Evolutionary conservation across 2,797 vertebrate genomes (phyloP).

Genomic region (Orestias chungarensis): DNA sequence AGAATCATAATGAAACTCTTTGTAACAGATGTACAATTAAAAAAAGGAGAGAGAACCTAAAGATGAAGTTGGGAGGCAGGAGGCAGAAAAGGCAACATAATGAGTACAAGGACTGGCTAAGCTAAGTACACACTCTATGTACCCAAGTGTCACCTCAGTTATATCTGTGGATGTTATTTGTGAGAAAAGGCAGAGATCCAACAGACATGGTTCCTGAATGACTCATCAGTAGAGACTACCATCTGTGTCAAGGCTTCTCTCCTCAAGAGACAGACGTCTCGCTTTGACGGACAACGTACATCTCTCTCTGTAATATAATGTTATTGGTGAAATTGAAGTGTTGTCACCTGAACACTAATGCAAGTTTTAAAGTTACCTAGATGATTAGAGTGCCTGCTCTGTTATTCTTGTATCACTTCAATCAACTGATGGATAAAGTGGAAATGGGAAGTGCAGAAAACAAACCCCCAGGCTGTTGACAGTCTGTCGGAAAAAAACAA

Average conservation of each 20-base stretch:
- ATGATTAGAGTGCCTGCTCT: conserved; percentile 2
- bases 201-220: conserved; percentile 8
- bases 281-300: conserved; percentile 1
- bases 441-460: conserved; percentile 40
- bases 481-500: conserved; percentile 29
- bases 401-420: conserved; percentile 17
- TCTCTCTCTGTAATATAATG: conserved; percentile 5
- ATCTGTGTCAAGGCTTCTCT: conserved; percentile 18
- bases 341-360: neutral
- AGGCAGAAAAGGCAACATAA: neutral
- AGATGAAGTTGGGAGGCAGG: neutral
- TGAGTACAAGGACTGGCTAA: conserved; percentile 11
- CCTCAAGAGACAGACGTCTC: conserved; percentile 2
- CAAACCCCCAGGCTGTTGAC: conserved; percentile 46
- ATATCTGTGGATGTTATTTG: conserved; percentile 7
- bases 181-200: conserved; percentile 4
- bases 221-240: neutral
- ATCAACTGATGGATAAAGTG: conserved; percentile 28
- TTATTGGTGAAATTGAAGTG: neutral
- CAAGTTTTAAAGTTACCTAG: neutral
- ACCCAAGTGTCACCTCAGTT: neutral
- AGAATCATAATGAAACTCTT: conserved; percentile 58
- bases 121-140: conserved; percentile 5
- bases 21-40: conserved; percentile 32
- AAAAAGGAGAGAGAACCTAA: conserved; percentile 10